phyloP scores from a whole-genome alignment of 2,797 vertebrate species.

The Gymnodraco acuticeps region DNA sequence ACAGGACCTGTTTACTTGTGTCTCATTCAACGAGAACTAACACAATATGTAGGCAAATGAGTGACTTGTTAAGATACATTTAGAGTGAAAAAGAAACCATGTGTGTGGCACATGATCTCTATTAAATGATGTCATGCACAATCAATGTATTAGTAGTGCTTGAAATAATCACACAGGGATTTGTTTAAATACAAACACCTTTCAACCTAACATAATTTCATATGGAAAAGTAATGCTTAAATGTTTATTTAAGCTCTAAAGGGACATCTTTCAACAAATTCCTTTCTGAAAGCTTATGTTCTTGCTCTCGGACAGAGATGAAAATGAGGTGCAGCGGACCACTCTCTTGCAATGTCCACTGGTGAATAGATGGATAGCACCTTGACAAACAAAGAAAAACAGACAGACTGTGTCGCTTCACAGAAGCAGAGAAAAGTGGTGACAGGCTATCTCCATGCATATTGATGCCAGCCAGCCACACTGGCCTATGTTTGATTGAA shows the following conservation, averaged over 20 bases:
- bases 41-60: too few relatives aligned
- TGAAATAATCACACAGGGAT: constrained; percentile 4
- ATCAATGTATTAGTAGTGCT: neutral
- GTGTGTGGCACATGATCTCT: neutral
- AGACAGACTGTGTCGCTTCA: constrained; percentile 77
- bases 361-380: constrained; percentile 71
- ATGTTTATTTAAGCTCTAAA: neutral
- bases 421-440: constrained; percentile 67
- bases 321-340: constrained; percentile 56
- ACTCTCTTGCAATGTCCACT: constrained; percentile 50
- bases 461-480: constrained; percentile 80
- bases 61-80: too few relatives aligned
- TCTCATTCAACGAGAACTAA: constrained; percentile 53
- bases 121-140: neutral
- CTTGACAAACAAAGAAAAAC: constrained; percentile 77
- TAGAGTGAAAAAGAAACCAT: constrained; percentile 1
- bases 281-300: constrained; percentile 32
- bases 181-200: neutral
- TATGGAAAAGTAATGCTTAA: neutral
- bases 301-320: constrained; percentile 48
- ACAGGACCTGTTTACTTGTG: constrained; percentile 73
- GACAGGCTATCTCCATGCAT: constrained; percentile 83
- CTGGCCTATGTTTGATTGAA: constrained; percentile 82
- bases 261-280: constrained; percentile 29
- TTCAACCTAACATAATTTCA: neutral